Evolutionary conservation across 1,140 invertebrate genomes (phyloP).

Genomic region (Atta texana): DNA sequence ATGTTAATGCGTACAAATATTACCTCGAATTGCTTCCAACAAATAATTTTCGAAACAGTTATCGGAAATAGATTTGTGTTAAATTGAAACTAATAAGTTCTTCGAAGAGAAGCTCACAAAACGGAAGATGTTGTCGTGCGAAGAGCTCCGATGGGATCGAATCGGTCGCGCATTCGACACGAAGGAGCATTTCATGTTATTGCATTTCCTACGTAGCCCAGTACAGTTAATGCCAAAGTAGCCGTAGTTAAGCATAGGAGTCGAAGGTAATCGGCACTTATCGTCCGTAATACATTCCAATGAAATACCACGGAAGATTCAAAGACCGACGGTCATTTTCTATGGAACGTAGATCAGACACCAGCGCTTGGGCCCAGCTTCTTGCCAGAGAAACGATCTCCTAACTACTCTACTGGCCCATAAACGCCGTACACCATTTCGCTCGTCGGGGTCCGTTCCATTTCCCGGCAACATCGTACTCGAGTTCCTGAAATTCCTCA

Average conservation of each 20-base stretch:
- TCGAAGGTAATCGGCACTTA: constrained; percentile 58
- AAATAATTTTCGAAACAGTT: constrained; percentile 33
- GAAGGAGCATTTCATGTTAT: constrained; percentile 36
- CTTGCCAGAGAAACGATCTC: constrained; percentile 28
- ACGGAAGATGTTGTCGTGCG: constrained; percentile 30
- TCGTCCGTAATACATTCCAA: constrained; percentile 59
- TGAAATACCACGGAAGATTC: constrained; percentile 46
- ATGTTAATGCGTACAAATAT: constrained; percentile 31
- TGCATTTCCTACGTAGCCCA: constrained; percentile 37
- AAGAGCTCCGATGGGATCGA: constrained; percentile 32
- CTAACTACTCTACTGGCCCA: constrained; percentile 62
- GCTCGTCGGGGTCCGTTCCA: neutral
- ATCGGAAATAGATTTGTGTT: constrained; percentile 31
- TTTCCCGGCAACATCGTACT: constrained; percentile 9
- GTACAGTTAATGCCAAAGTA: constrained; percentile 44
- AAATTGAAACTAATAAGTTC: constrained; percentile 19
- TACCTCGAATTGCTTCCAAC: neutral
- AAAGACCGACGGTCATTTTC: constrained; percentile 46
- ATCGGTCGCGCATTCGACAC: constrained; percentile 14
- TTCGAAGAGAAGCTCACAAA: constrained; percentile 7
- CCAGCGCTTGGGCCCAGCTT: neutral
- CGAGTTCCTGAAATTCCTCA: constrained; percentile 66
- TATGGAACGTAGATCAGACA: constrained; percentile 14
- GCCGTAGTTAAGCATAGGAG: constrained; percentile 49
- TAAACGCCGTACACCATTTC: constrained; percentile 58